These are phyloP conservation scores for Osmerus eperlanus DNA, from an alignment of 2,113 vertebrate species.

Conservation along the genomic window DNA sequence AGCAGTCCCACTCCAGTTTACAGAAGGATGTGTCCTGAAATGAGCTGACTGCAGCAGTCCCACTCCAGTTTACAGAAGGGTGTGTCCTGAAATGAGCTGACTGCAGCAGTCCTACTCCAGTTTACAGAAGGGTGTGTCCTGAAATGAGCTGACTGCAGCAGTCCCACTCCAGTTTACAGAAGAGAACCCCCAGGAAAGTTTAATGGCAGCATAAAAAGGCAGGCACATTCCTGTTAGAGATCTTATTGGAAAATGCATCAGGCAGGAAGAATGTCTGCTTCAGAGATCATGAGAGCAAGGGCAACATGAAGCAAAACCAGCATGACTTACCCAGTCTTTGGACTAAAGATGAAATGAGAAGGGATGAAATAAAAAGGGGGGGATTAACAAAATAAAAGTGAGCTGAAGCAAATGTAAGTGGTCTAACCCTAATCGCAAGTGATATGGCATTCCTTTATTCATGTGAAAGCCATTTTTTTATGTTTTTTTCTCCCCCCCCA, in stretches of 20 bases:
- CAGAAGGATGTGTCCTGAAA: background rate
- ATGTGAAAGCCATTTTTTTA: no score
- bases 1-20: background rate
- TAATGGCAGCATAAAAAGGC: conserved; percentile 22
- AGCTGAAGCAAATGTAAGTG: conserved; percentile 38
- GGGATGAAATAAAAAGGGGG: conserved; percentile 54
- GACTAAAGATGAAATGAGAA: conserved; percentile 78
- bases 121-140: no score
- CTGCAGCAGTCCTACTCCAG: no score
- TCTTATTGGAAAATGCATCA: conserved; percentile 43
- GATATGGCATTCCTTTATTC: no score
- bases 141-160: no score
- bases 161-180: no score
- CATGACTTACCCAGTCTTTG: conserved; percentile 85
- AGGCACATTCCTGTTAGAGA: conserved; percentile 60
- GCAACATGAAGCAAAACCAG: conserved; percentile 31
- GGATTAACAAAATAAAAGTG: conserved; percentile 48
- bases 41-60: background rate
- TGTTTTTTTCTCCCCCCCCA: no score
- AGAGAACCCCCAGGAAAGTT: background rate
- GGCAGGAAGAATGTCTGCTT: conserved; percentile 40
- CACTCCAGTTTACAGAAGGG: background rate
- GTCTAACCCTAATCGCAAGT: conserved; percentile 32
- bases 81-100: no score
- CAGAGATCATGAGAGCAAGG: conserved; percentile 38